Conservation (phyloP, 2,113 vertebrate species). For the Ptyas mucosa region DNA sequence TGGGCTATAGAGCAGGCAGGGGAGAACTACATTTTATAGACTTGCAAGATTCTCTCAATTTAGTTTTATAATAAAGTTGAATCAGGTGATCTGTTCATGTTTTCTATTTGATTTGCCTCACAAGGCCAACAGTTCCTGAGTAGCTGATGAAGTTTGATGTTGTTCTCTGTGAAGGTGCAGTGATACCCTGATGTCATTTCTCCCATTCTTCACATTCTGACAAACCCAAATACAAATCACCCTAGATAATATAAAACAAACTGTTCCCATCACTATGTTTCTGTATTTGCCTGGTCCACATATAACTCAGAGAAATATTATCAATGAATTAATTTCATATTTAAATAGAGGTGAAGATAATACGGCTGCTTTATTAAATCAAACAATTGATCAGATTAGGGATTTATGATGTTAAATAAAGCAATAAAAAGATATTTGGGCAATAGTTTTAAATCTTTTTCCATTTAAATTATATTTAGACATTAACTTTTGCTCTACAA, state of each 20-base stretch:
- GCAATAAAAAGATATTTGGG: background rate
- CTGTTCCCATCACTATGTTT: background rate
- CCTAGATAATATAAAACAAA: background rate
- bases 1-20: too few relatives aligned
- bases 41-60: too few relatives aligned
- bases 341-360: background rate
- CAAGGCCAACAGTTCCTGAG: background rate
- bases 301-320: background rate
- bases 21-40: too few relatives aligned
- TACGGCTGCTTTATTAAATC: background rate
- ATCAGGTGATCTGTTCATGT: too few relatives aligned
- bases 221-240: background rate
- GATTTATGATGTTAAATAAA: background rate
- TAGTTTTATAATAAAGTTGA: too few relatives aligned
- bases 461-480: too few relatives aligned
- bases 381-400: background rate
- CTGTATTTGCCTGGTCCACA: background rate
- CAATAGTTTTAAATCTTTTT: background rate
- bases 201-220: slow-evolving; percentile 19
- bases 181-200: background rate
- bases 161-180: slow-evolving; percentile 7
- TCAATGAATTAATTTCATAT: background rate
- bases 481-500: background rate
- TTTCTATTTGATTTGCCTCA: too few relatives aligned
- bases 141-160: background rate